phyloP scores from a whole-genome alignment of 2,113 vertebrate species.

The Edolisoma coerulescens region DNA sequence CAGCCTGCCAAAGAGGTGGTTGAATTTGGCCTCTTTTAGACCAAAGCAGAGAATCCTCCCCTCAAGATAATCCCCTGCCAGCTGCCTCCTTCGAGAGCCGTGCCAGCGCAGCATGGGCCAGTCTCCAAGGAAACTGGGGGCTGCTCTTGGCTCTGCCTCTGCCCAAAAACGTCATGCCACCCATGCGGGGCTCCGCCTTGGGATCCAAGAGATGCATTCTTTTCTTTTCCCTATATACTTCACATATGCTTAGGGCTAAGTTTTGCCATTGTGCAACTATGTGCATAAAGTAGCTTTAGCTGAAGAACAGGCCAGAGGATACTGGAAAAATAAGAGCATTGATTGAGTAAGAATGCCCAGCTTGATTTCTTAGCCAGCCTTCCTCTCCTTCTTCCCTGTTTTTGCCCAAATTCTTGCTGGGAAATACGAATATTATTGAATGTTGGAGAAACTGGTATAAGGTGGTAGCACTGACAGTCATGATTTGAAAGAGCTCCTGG shows the following conservation, averaged over 20 bases:
- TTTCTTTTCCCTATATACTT: conserved; percentile 34
- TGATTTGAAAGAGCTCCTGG: neutral
- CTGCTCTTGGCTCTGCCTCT: conserved; percentile 1
- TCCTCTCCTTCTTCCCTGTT: neutral
- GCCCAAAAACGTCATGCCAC: neutral
- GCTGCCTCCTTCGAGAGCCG: neutral
- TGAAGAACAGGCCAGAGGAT: neutral
- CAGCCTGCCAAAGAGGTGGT: neutral
- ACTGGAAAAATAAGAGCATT: neutral
- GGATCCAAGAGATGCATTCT: conserved; percentile 5
- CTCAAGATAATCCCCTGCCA: neutral
- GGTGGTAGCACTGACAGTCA: neutral
- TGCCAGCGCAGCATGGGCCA: neutral
- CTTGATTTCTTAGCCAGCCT: neutral
- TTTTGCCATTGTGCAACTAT: conserved; percentile 36
- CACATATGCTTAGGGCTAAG: neutral
- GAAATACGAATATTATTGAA: neutral
- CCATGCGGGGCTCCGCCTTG: neutral
- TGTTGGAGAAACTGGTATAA: neutral
- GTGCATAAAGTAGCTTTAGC: conserved; percentile 1
- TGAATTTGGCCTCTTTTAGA: neutral
- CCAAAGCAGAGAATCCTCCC: neutral
- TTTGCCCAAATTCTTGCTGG: neutral
- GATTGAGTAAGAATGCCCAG: neutral
- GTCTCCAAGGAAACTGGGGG: neutral